These are phyloP conservation scores for Siniperca obscura DNA, from an alignment of 2,797 vertebrate species.

Conservation along the genomic window DNA sequence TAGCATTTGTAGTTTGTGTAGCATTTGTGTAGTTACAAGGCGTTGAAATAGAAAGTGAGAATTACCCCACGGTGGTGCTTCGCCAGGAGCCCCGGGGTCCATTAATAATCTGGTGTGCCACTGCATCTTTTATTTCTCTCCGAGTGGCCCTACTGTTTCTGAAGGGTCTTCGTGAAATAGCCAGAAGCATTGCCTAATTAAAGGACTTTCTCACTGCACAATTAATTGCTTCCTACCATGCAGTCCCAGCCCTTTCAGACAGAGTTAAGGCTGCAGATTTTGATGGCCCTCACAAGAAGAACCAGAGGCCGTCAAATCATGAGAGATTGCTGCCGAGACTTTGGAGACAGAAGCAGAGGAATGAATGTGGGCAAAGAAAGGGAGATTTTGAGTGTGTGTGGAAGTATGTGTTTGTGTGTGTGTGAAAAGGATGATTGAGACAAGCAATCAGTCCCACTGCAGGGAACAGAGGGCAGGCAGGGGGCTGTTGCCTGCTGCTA, in stretches of 20 bases:
- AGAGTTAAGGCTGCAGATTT: constrained; percentile 64
- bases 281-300: constrained; percentile 74
- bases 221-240: constrained; percentile 78
- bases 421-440: constrained; percentile 81
- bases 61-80: constrained; percentile 60
- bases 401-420: constrained; percentile 34
- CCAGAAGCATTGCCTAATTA: constrained; percentile 81
- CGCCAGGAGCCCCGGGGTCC: constrained; percentile 63
- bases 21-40: constrained; percentile 60
- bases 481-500: constrained; percentile 76
- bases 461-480: constrained; percentile 73
- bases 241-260: constrained; percentile 67
- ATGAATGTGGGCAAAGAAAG: constrained; percentile 48
- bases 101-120: constrained; percentile 80
- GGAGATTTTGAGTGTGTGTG: constrained; percentile 37
- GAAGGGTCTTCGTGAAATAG: constrained; percentile 75
- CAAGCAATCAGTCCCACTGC: constrained; percentile 80
- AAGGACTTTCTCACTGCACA: constrained; percentile 74
- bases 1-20: constrained; percentile 65
- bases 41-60: constrained; percentile 68
- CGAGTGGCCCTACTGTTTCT: constrained; percentile 68
- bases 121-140: constrained; percentile 75
- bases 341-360: constrained; percentile 45
- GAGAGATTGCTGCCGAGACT: constrained; percentile 62
- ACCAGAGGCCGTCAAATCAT: constrained; percentile 67